Evolutionary conservation across 2,113 vertebrate species (phyloP), one percentile per base, ranked within the genome.

Genomic region (Sturnus vulgaris): DNA sequence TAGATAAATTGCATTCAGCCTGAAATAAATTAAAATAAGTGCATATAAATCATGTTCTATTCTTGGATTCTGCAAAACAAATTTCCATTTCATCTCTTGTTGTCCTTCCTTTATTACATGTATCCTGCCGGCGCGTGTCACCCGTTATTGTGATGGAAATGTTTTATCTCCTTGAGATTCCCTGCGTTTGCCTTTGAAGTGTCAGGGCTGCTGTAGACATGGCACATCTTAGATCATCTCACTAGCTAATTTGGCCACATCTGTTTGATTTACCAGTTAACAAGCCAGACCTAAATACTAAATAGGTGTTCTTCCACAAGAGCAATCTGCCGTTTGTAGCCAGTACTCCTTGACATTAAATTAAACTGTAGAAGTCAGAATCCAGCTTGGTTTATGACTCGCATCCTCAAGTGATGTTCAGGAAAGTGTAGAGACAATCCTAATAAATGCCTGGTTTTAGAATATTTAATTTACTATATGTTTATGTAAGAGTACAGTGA

Each of bases 21-120:
- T 53, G 75, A 86, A 97, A 95, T 96, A 95, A 97, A 97, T 97
- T 94, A 95, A 93, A 95, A 93, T 86, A 95, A 96, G 90, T 93
- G 84, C 84, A 69, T 94, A 96, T 95, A 93, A 96, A 96, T 96
- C 86, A 93, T 90, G 93, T 90, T 72, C 91, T 92, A 68, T 94
- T 92, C 95, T 91, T 95, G 83, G 91, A 78, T 96, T 66, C 92
- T 93, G 82, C 92, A 88, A 93, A 96, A 90, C 92, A 85, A 70
- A 94, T 93, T 95, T 95, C 95, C 91, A 80, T 92, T 88, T 72
- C 63, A 60, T 66, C 70, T 65, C 81, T 65, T 92, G 92, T 92
- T 95, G 91, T 94, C 94, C 95, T 86, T 94, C 87, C 77, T 92
- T 83, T 91, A 78, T 88, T 85, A 71, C 85, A 47, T 23, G 66